Conservation (phyloP, 2,888 invertebrate species). For the Orthosia incerta region DNA sequence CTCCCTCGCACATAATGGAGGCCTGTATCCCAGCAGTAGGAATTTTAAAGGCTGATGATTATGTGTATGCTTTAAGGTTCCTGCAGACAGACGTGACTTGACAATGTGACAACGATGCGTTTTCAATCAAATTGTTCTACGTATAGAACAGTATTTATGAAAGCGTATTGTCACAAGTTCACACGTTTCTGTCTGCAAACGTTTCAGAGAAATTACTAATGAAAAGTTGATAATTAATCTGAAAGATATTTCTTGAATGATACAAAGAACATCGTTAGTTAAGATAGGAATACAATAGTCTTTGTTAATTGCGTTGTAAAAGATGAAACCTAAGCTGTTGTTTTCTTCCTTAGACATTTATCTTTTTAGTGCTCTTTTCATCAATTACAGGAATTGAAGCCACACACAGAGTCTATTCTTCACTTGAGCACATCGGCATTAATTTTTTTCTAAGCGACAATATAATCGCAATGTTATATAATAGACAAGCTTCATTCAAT, state of each 20-base stretch:
- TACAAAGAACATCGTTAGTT: no score
- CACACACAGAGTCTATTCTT: background rate
- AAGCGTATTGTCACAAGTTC: no score
- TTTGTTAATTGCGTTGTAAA: background rate
- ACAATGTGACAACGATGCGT: no score
- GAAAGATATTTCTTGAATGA: background rate
- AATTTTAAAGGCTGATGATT: no score
- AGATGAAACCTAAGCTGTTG: background rate
- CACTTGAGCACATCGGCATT: background rate
- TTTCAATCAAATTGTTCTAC: no score
- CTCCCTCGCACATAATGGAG: no score
- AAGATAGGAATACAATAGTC: no score
- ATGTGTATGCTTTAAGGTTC: background rate
- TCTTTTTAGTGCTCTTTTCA: background rate
- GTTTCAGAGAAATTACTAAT: background rate
- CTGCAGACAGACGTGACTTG: background rate
- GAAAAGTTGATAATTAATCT: background rate
- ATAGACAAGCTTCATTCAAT: slow-evolving; percentile 4
- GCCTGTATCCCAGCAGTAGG: no score
- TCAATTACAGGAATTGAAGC: background rate
- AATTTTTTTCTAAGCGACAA: background rate
- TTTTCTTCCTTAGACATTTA: background rate
- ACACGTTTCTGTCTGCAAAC: no score
- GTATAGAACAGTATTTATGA: no score
- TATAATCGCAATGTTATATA: background rate